These are phyloP conservation scores for Psophia crepitans DNA, from an alignment of 2,113 vertebrate species.

Conservation along the genomic window DNA sequence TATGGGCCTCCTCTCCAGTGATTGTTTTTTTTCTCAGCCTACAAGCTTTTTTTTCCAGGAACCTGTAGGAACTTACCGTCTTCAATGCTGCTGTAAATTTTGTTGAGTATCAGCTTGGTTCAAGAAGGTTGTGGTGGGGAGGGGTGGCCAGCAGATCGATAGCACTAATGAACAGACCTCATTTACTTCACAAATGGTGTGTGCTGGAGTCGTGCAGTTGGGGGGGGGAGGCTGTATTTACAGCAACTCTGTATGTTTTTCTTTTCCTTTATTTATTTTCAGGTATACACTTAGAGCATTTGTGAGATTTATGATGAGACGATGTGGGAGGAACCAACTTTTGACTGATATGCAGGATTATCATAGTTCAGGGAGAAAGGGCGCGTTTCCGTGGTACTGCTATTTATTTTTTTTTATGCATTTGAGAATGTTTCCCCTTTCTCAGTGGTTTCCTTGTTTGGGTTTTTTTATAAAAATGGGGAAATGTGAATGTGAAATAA, in stretches of 20 bases:
- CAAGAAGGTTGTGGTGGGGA: background rate
- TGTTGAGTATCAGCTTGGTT: background rate
- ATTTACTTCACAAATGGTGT: background rate
- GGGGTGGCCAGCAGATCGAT: background rate
- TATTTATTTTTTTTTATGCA: background rate
- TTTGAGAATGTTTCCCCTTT: background rate
- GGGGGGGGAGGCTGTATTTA: background rate
- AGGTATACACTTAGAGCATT: background rate
- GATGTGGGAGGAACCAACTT: background rate
- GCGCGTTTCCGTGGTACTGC: background rate
- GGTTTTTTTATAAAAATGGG: background rate
- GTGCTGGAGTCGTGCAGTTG: background rate
- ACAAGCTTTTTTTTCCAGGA: background rate
- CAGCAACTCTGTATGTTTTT: background rate
- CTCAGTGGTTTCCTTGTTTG: background rate
- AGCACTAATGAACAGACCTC: background rate
- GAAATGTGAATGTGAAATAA: background rate
- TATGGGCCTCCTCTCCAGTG: background rate
- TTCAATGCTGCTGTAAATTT: background rate
- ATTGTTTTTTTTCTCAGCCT: background rate
- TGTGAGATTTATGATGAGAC: background rate
- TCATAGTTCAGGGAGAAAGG: background rate
- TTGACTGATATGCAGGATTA: background rate
- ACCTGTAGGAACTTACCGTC: background rate
- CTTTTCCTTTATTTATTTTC: conserved; percentile 29